Evolutionary conservation across 2,888 invertebrate genomes (phyloP), one percentile per base, ranked within the genome.

Genomic region (Catocala nupta): DNA sequence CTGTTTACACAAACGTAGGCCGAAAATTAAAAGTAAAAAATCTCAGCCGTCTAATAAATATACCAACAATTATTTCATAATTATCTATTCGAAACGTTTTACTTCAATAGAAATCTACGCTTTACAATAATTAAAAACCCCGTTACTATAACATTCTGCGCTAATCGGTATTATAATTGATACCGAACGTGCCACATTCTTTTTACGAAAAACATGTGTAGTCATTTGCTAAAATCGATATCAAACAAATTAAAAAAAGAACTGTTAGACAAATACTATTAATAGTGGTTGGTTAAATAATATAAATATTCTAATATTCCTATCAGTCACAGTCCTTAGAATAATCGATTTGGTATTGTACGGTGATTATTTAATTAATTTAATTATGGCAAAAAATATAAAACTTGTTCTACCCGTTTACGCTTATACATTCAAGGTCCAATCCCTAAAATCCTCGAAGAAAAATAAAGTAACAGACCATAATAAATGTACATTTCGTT

Each of bases 281-380:
- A 47, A 63, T 25, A 25, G 25, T 63, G 50, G 50, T 63, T 59
- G 43, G 47, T 43, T 57, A 49, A 59, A 59, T 61, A 53, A 59
- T 56, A 67, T 25, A 77, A 74, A 71, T 69, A 71, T 74, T 69
- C 65, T 73, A 39, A 67, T 60, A 64, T 45, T 52, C 49, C 25
- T 58, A 68, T 72, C 60, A 66, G 77, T 70, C 65, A 74, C 70
- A 70, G 75, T 70, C 60, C 72, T 77, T 65, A 51, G 6, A 68
- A 77, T 76, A 68, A 76, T 60, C 66, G 48, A 76, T 76, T 76
- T 72, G 76, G 55, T 68, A 74, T 68, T 74, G 77, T 74, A 70
- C 63, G 71, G 55, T 71, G 49, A 36, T 51, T 74, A 12, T 12
- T 12, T 45, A 66, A 76, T 77, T 74, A 59, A 51, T 58, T 63